A percentile compares a stretch with the other conserved stretches of the same genome.
Evolutionary conservation across 2,888 invertebrate genomes (phyloP).

Genomic region (Hypsopygia costalis): DNA sequence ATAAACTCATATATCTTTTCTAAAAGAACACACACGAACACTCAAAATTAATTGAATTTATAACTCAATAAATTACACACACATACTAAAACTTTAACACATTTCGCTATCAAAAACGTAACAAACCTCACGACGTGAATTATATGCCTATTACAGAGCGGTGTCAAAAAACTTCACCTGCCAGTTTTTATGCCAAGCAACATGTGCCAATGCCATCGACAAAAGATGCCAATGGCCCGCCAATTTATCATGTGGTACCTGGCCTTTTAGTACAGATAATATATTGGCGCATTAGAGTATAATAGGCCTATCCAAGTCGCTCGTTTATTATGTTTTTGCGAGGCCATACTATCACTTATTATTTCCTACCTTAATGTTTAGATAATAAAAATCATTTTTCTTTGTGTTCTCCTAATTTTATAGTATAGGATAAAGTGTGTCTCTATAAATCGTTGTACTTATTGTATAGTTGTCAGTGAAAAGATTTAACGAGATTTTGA

Average conservation of each 20-base stretch:
- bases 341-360: neutral
- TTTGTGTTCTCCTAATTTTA: neutral
- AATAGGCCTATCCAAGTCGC: slow-evolving; percentile 19
- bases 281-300: slow-evolving; percentile 22
- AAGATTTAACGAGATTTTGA: slow-evolving; percentile 14
- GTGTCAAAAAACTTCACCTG: slow-evolving; percentile 17
- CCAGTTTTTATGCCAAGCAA: slow-evolving; percentile 14
- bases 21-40: too few species aligned
- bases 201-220: slow-evolving; percentile 15
- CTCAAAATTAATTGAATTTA: too few species aligned
- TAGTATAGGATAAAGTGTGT: slow-evolving; percentile 13
- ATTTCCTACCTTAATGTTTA: neutral
- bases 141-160: slow-evolving; percentile 16
- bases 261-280: slow-evolving; percentile 19
- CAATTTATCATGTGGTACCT: slow-evolving; percentile 20
- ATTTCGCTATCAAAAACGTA: neutral
- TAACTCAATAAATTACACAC: too few species aligned
- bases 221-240: slow-evolving; percentile 13
- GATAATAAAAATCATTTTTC: slow-evolving; percentile 2
- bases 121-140: slow-evolving; percentile 10
- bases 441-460: slow-evolving; percentile 17
- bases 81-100: too few species aligned
- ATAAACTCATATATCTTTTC: too few species aligned
- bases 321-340: slow-evolving; percentile 19
- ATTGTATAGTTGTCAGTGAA: slow-evolving; percentile 15